Evolutionary conservation across 2,797 vertebrate genomes (phyloP).

Genomic region (Sebastes matsubarae): DNA sequence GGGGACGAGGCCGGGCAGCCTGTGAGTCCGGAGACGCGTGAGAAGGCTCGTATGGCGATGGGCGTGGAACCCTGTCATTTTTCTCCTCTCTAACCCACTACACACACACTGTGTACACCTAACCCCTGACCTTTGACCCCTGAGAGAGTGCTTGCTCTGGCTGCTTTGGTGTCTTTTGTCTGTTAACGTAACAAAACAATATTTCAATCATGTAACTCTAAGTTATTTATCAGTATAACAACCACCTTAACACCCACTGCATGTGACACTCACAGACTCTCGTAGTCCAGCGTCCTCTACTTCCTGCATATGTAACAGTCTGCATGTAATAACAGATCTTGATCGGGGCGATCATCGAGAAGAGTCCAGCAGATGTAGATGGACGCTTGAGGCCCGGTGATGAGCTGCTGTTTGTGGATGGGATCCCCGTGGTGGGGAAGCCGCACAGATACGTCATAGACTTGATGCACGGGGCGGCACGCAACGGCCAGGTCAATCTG

Average conservation of each 20-base stretch:
- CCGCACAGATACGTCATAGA: constrained; percentile 98
- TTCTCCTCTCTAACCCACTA: constrained; percentile 68
- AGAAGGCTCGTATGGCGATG: constrained; percentile 86
- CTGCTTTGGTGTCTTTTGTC: constrained; percentile 52
- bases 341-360: constrained; percentile 97
- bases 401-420: constrained; percentile 94
- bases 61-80: constrained; percentile 80
- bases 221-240: constrained; percentile 33
- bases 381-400: constrained; percentile 95
- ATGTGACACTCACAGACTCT: neutral
- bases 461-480: constrained; percentile 96
- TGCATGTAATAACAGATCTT: constrained; percentile 85
- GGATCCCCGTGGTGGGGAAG: constrained; percentile 94
- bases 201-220: neutral
- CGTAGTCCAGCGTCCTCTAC: neutral
- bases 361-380: constrained; percentile 96
- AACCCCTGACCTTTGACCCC: constrained; percentile 67
- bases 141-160: constrained; percentile 67
- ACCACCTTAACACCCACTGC: constrained; percentile 45
- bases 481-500: constrained; percentile 95
- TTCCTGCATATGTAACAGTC: constrained; percentile 5
- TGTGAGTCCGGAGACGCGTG: constrained; percentile 90
- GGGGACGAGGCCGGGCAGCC: constrained; percentile 98
- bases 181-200: constrained; percentile 35
- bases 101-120: constrained; percentile 54